phyloP scores from a whole-genome alignment of 2,888 invertebrate genomes.

The Cheilosia variabilis region DNA sequence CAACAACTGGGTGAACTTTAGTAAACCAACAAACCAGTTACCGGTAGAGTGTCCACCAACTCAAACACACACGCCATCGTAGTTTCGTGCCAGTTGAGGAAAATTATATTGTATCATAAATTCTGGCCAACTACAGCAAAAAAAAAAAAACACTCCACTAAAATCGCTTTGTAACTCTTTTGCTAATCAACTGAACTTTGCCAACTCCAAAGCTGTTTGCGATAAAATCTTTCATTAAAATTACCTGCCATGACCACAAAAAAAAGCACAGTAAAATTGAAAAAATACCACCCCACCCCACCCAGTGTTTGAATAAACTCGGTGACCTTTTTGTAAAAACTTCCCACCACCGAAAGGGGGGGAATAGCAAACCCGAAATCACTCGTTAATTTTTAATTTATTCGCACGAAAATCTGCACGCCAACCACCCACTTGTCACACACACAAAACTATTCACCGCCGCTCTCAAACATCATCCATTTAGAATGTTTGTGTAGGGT shows the following conservation, averaged over 20 bases:
- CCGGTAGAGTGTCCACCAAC: too few species aligned
- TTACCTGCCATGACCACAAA: conserved; percentile 43
- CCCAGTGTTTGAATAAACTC: conserved; percentile 49
- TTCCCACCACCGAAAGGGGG: conserved; percentile 1
- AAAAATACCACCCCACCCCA: conserved; percentile 2
- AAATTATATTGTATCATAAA: background rate
- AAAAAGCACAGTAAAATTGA: conserved; percentile 20
- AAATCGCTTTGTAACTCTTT: conserved; percentile 7
- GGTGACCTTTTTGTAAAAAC: conserved; percentile 37
- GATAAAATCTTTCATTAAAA: conserved; percentile 61
- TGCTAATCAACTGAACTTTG: conserved; percentile 24
- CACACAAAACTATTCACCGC: conserved; percentile 23
- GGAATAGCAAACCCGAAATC: conserved; percentile 15
- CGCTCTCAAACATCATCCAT: conserved; percentile 18
- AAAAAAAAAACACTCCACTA: background rate
- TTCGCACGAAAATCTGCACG: conserved; percentile 56
- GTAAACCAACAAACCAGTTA: too few species aligned
- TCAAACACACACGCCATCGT: too few species aligned
- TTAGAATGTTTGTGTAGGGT: conserved; percentile 20
- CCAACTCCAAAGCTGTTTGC: conserved; percentile 2
- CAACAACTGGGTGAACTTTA: too few species aligned
- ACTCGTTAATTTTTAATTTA: conserved; percentile 57
- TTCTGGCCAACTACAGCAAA: background rate
- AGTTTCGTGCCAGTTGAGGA: too few species aligned
- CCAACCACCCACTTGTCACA: conserved; percentile 38